A percentile compares a stretch with the other conserved stretches of the same genome.
Evolutionary conservation across 2,888 invertebrate species (phyloP).

Genomic region (Meiosimyza platycephala): DNA sequence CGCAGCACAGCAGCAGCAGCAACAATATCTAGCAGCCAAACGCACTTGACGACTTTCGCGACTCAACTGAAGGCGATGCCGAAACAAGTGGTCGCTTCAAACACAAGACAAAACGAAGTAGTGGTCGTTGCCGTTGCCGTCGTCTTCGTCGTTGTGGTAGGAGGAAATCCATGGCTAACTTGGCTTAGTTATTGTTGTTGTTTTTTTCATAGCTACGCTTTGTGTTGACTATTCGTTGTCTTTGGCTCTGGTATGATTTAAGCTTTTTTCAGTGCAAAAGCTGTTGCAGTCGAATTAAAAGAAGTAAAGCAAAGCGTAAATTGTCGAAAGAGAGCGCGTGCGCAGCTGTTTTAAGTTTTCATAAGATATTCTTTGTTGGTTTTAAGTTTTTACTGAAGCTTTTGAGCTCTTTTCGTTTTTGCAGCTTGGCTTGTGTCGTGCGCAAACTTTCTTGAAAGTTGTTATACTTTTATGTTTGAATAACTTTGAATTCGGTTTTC

Average conservation of each 20-base stretch:
- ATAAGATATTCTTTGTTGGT: too few species aligned
- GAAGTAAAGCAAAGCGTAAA: not conserved
- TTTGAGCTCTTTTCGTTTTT: slow-evolving; percentile 38
- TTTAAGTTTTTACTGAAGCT: slow-evolving; percentile 8
- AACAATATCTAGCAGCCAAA: slow-evolving; percentile 51
- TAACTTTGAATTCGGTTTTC: slow-evolving; percentile 23
- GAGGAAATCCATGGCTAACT: slow-evolving; percentile 56
- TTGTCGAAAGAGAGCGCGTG: not conserved
- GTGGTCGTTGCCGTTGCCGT: slow-evolving; percentile 1
- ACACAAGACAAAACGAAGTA: not conserved
- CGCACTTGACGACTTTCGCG: slow-evolving; percentile 68
- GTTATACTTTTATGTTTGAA: slow-evolving; percentile 19
- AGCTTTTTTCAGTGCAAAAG: slow-evolving; percentile 1
- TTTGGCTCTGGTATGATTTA: not conserved
- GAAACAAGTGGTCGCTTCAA: slow-evolving; percentile 24
- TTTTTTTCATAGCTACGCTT: not conserved
- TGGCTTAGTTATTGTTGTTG: slow-evolving; percentile 47
- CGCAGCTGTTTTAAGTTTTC: not conserved
- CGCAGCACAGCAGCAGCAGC: slow-evolving; percentile 52
- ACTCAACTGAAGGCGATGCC: slow-evolving; percentile 63
- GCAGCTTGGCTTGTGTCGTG: slow-evolving; percentile 28
- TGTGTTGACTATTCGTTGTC: slow-evolving; percentile 9
- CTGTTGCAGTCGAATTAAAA: not conserved
- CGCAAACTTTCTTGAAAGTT: slow-evolving; percentile 33
- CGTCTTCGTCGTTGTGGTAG: slow-evolving; percentile 37